Conservation (phyloP, 2,797 vertebrate genomes). For the Falco rusticolus region DNA sequence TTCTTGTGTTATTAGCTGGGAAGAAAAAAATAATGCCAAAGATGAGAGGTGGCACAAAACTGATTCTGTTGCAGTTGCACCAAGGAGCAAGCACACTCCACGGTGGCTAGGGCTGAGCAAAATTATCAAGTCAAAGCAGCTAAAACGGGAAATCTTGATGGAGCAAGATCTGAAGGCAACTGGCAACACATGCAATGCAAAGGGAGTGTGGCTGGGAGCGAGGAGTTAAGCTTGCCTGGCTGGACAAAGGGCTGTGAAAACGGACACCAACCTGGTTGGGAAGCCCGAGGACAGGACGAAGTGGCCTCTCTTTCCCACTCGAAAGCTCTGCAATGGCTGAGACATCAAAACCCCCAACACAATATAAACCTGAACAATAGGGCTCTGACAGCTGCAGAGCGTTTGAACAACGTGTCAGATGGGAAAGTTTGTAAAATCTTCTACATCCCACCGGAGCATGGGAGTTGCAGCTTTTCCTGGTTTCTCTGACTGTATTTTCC, state of each 20-base stretch:
- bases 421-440: not conserved
- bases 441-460: not conserved
- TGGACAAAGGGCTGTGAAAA: not conserved
- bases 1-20: not conserved
- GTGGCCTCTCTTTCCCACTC: not conserved
- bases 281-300: not conserved
- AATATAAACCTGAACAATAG: not conserved
- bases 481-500: not conserved
- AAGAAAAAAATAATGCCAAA: not conserved
- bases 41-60: not conserved
- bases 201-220: accelerated
- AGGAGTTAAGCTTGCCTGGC: not conserved
- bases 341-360: not conserved
- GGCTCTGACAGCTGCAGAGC: constrained; percentile 39
- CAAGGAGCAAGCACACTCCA: accelerated
- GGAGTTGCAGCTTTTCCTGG: constrained; percentile 22
- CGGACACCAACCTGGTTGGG: not conserved
- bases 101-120: not conserved
- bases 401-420: not conserved
- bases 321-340: not conserved
- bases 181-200: not conserved
- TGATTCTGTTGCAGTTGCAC: not conserved
- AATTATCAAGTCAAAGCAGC: not conserved
- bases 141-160: not conserved
- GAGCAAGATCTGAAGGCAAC: not conserved